Evolutionary conservation across 35 echinoderm and acorn worm species (phyloP).

Genomic region (Eucidaris tribuloides): DNA sequence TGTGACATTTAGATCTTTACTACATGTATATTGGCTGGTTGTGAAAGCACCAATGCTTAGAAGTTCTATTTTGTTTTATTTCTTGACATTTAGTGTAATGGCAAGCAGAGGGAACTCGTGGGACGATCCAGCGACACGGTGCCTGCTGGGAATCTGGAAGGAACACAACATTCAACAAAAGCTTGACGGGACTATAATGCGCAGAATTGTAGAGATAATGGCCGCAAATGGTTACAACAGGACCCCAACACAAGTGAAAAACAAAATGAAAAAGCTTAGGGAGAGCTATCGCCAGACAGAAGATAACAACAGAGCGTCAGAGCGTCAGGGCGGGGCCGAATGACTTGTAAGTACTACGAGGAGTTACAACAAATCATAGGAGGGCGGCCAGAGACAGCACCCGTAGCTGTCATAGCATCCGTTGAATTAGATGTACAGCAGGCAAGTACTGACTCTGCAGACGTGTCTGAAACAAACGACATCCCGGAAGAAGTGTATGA

Average conservation of each 20-base stretch:
- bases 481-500: background rate
- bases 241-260: no score
- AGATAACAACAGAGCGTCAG: no score
- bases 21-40: no score
- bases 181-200: background rate
- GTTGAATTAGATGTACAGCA: background rate
- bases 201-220: background rate
- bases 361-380: background rate
- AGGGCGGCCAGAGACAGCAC: background rate
- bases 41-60: no score
- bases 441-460: background rate
- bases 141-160: background rate
- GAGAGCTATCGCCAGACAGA: no score
- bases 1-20: no score
- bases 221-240: no score
- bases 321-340: background rate
- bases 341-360: background rate
- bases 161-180: background rate
- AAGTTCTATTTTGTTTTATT: no score
- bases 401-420: background rate
- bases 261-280: no score
- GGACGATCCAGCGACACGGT: background rate
- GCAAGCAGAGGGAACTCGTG: background rate
- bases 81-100: no score
- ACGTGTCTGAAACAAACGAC: background rate